Conservation (phyloP, 1,140 invertebrate genomes). For the Nasonia vitripennis region DNA sequence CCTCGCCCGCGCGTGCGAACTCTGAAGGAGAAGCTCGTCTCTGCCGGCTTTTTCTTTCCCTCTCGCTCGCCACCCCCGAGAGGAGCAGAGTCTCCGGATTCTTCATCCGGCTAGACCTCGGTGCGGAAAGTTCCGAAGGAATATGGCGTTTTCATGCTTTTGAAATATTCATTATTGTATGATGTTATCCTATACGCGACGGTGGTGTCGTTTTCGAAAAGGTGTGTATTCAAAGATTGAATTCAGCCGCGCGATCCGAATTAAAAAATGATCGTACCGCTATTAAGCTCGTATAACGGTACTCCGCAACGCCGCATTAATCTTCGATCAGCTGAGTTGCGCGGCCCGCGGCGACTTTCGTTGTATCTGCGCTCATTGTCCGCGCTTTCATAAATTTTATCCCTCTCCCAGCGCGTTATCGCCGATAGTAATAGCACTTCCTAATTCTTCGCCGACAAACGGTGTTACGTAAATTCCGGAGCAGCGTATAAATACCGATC, state of each 20-base stretch:
- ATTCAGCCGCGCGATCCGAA: background rate
- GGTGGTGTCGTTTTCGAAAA: no score
- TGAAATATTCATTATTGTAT: background rate
- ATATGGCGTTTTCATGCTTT: conserved; percentile 59
- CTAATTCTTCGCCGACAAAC: no score
- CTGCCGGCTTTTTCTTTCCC: conserved; percentile 51
- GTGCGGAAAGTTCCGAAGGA: conserved; percentile 62
- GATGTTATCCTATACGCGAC: background rate
- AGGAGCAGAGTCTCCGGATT: conserved; percentile 5
- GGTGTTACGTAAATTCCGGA: no score
- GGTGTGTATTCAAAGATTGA: background rate
- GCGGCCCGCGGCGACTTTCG: conserved; percentile 27
- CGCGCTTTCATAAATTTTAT: conserved; percentile 38
- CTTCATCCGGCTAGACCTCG: background rate
- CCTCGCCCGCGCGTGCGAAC: background rate
- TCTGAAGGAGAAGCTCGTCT: background rate
- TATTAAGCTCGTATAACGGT: conserved; percentile 43
- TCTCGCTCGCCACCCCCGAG: conserved; percentile 55
- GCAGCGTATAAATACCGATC: conserved; percentile 15
- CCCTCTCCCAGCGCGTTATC: background rate
- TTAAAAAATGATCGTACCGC: conserved; percentile 31
- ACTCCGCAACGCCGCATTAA: conserved; percentile 17
- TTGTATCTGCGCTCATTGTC: conserved; percentile 12
- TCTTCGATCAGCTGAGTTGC: conserved; percentile 24
- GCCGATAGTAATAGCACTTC: conserved; percentile 20